A percentile compares a stretch with the other conserved stretches of the same genome.
These are phyloP conservation scores for Symphodus melops DNA, from an alignment of 2,113 vertebrate genomes.

Conservation along the genomic window DNA sequence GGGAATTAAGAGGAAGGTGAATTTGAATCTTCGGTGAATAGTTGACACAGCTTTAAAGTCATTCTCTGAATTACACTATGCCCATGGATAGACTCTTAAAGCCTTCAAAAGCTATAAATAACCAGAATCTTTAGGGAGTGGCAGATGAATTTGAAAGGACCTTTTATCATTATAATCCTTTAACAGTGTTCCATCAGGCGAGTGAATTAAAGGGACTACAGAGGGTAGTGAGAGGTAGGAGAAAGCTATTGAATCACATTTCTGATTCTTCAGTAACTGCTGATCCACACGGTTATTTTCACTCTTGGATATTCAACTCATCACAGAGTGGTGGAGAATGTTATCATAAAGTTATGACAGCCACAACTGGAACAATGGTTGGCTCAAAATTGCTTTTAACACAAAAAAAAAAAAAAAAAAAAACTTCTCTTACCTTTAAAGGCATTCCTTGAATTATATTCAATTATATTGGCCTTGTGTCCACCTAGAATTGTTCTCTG, in stretches of 20 bases:
- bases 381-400: conserved; percentile 40
- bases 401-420: too few species aligned
- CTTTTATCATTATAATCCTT: conserved; percentile 68
- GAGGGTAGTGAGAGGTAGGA: conserved; percentile 55
- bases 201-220: conserved; percentile 59
- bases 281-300: conserved; percentile 60
- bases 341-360: conserved; percentile 67
- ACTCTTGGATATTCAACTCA: conserved; percentile 68
- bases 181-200: conserved; percentile 62
- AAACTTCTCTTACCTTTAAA: conserved; percentile 48
- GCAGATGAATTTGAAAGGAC: conserved; percentile 60
- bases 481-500: too few species aligned
- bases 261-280: conserved; percentile 50
- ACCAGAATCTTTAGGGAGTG: conserved; percentile 56
- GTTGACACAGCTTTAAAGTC: conserved; percentile 34
- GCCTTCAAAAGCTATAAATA: conserved; percentile 49
- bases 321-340: conserved; percentile 43
- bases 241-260: conserved; percentile 67
- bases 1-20: background rate
- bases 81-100: conserved; percentile 45
- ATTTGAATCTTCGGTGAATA: conserved; percentile 31
- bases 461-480: background rate
- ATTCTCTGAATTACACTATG: conserved; percentile 41
- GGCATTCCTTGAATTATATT: conserved; percentile 29
- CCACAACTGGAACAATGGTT: conserved; percentile 50